Base-by-base conservation (phyloP, 2,888 invertebrate genomes). In the Dryobota labecula region DNA sequence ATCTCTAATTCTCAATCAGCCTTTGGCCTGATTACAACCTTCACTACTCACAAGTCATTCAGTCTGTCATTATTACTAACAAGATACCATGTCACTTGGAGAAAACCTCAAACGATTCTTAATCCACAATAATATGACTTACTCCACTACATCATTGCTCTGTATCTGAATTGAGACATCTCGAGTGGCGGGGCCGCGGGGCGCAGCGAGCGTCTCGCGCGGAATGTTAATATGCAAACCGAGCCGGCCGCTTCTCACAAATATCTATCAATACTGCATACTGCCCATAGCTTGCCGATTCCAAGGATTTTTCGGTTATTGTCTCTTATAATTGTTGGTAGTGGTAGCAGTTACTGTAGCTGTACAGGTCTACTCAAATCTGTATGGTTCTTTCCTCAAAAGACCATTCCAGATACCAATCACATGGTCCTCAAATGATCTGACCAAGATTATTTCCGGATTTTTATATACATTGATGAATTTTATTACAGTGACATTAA, bases 161-260 rank as follows among this genome's bases (percentile, higher is more conserved):
- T 93, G 87, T 89, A 86, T 65, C 68, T 63, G 82, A 82, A 94
- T 94, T 93, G 92, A 94, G 94, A 90, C 91, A 90, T 94, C 91
- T 84, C 84, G 84, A 79, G 82, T 58, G 71, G 79, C 80, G 77
- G 80, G 82, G 82, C 86, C 58, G 77, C 83, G 82, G 83, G 81
- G 83, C 87, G 84, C 82, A 77, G 70, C 82, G 67, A 61, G 81
- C 84, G 87, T 83, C 84, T 83, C 84, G 81, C 86, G 78, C 81
- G 87, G 93, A 92, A 93, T 93, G 89, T 94, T 94, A 94, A 93
- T 93, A 92, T 90, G 92, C 91, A 89, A 90, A 88, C 90, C 78
- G 83, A 84, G 49, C 86, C 76, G 79, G 78, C 67, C 65, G 54
- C 60, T 64, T 54, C 81, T 54, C 71, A 57, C 66, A 76, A 70